Conservation (phyloP, 1,140 invertebrate species). For the Myzus persicae region DNA sequence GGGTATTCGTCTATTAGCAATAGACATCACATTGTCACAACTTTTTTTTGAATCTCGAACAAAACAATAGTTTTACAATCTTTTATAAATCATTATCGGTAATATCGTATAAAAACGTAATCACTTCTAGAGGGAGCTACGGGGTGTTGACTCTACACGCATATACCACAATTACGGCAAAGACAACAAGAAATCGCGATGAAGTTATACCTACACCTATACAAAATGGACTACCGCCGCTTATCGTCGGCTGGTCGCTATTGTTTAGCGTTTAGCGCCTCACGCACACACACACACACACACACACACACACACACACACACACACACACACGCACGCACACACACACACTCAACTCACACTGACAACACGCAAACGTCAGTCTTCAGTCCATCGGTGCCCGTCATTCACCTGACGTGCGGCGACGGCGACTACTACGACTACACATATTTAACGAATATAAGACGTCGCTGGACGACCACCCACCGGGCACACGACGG, state of each 20-base stretch:
- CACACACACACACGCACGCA: not conserved
- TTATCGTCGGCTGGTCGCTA: not conserved
- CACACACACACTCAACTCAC: not conserved
- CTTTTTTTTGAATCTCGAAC: not conserved
- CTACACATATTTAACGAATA: not conserved
- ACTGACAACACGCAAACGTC: not conserved
- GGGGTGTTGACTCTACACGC: not conserved
- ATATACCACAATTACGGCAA: not conserved
- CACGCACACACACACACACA: too few relatives aligned
- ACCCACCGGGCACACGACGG: slow-evolving; percentile 55
- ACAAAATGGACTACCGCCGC: not conserved
- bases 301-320: not conserved
- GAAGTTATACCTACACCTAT: not conserved
- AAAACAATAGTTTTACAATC: not conserved
- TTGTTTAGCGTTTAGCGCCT: slow-evolving; percentile 45
- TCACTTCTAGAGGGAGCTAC: not conserved
- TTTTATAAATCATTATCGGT: not conserved
- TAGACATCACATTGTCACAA: not conserved
- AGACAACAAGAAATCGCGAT: not conserved
- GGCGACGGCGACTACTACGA: not conserved
- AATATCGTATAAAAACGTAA: not conserved
- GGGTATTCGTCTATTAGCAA: too few relatives aligned
- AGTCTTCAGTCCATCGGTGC: slow-evolving; percentile 18
- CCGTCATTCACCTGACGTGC: slow-evolving; percentile 34
- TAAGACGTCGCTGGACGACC: slow-evolving; percentile 1